Base-by-base conservation (phyloP, 1,140 invertebrate species). In the Drosophila ogumai region DNA sequence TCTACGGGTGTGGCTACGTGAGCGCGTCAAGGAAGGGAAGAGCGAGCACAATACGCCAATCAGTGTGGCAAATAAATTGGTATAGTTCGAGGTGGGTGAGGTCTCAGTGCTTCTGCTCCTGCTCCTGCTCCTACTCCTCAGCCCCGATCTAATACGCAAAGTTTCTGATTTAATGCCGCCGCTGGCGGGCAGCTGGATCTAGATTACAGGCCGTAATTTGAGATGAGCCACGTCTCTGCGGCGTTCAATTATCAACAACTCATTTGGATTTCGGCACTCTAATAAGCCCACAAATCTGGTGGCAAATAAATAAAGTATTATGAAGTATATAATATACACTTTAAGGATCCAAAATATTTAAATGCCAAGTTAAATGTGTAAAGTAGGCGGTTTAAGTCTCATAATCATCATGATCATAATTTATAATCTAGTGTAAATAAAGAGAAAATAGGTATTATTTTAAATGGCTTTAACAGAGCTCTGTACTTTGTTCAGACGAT, bases 51-150 rank as follows among this genome's bases (percentile, higher is more conserved):
- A 79, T 79, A 66, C 59, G 76, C 76, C 76, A 79, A 79, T 79
- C 76, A 79, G 67, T 57, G 67, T 73, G 59, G 67, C 67, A 79
- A 79, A 79, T 79, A 79, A 72, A 79, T 65, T 77, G 75, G 74
- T 56, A 50, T 76, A 77, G 75, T 77, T 77, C 41, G 56, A 59
- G 40, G 47, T 54, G 38, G 28, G 34, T 57, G 65, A 19, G 15
- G 67, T 17, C 6, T 9, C 25, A 49, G 47, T 49, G 15, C 8
- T 28, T 8, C 28, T 32, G 3, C 3, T n/a, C 40, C 40, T n/a
- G n/a, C 40, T 17, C n/a, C n/a, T 1, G 5, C 28, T 50, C 25
- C 47, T n/a, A 3, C 46, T 50, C n/a, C 28, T 12, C 15, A 38
- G 28, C 43, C 31, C 60, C 43, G 38, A 64, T 75, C 71, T 57